These are phyloP conservation scores for Polymixis flavicincta DNA, from an alignment of 2,888 invertebrate genomes.

Conservation along the genomic window DNA sequence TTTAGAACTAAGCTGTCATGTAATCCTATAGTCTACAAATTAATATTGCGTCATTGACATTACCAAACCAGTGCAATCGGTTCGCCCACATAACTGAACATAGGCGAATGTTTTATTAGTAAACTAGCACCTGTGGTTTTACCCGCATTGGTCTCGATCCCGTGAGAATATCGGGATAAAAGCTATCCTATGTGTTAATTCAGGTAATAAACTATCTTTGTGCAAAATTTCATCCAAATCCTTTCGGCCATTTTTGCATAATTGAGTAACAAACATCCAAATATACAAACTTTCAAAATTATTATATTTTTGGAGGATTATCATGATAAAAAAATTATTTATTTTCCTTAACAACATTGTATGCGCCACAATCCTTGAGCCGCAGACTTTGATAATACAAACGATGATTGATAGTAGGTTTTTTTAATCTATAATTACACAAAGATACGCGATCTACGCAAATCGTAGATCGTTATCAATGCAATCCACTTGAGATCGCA, in stretches of 20 bases:
- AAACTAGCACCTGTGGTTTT: too few relatives aligned
- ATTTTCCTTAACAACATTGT: conserved; percentile 23
- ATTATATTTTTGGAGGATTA: too few relatives aligned
- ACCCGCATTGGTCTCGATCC: too few relatives aligned
- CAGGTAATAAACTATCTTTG: too few relatives aligned
- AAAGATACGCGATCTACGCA: conserved; percentile 48
- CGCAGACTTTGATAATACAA: conserved; percentile 36
- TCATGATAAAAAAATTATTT: conserved; percentile 15
- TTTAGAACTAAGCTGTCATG: conserved; percentile 13
- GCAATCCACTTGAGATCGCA: conserved; percentile 45
- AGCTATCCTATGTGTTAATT: too few relatives aligned
- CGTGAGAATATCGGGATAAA: too few relatives aligned
- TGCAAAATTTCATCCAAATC: too few relatives aligned
- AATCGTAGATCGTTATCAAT: conserved; percentile 50
- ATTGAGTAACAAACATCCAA: too few relatives aligned
- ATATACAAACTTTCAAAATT: too few relatives aligned
- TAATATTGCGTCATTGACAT: conserved; percentile 28
- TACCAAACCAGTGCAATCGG: conserved; percentile 12
- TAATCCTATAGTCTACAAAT: conserved; percentile 30
- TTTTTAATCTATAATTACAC: conserved; percentile 35
- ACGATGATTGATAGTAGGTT: conserved; percentile 21
- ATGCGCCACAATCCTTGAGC: conserved; percentile 23
- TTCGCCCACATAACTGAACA: conserved; percentile 11
- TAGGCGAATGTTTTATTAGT: neutral
- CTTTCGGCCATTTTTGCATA: too few relatives aligned